phyloP scores from a whole-genome alignment of 2,888 invertebrate genomes.

The Scotopteryx bipunctaria region DNA sequence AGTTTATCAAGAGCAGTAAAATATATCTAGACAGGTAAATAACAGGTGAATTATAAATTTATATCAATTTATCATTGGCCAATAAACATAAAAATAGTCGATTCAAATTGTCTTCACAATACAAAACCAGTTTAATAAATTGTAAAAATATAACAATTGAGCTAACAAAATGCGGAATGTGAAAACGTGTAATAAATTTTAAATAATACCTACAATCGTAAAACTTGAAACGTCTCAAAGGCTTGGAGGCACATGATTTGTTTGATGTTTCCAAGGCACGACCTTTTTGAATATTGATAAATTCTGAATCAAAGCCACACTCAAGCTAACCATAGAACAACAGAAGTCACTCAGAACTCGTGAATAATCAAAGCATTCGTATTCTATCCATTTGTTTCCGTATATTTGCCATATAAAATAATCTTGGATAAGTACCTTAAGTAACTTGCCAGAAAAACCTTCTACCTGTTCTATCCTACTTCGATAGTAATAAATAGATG shows the following conservation, averaged over 20 bases:
- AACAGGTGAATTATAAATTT: conserved; percentile 20
- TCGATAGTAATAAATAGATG: too few relatives aligned
- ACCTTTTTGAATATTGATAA: too few relatives aligned
- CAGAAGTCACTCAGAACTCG: too few relatives aligned
- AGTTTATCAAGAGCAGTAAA: conserved; percentile 13
- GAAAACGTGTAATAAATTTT: conserved; percentile 4
- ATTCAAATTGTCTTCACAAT: conserved; percentile 16
- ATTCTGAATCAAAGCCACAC: too few relatives aligned
- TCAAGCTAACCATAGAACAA: too few relatives aligned
- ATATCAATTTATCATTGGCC: conserved; percentile 15
- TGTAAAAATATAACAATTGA: conserved; percentile 23
- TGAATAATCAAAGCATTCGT: too few relatives aligned
- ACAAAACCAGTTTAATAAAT: conserved; percentile 22
- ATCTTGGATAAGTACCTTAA: too few relatives aligned
- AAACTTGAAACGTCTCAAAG: not conserved
- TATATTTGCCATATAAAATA: too few relatives aligned
- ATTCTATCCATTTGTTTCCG: too few relatives aligned
- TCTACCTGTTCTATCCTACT: too few relatives aligned
- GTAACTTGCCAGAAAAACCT: too few relatives aligned
- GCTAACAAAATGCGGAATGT: conserved; percentile 10
- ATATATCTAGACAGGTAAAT: conserved; percentile 7
- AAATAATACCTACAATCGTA: not conserved
- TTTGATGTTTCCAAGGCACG: not conserved
- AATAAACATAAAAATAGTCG: conserved; percentile 15
- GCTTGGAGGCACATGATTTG: not conserved